Base-by-base conservation (phyloP, 1,140 invertebrate species). In the Potamilus streckersoni region DNA sequence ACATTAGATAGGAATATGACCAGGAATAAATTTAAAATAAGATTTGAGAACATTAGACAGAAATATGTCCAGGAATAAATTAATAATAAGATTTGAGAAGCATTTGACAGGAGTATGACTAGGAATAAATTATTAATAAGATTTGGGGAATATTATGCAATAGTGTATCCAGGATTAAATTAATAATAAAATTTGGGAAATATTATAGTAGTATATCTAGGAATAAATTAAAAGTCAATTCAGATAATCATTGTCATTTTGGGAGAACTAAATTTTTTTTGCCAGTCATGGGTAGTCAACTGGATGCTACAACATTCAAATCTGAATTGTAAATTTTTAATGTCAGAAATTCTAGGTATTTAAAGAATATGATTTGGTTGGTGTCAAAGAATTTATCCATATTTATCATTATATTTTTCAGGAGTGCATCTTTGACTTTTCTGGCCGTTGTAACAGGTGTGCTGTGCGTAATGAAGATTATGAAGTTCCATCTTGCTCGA, bases 361-460 rank as follows among this genome's bases (percentile, higher is more conserved):
- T 79, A 56, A 19, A 27, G 15, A 16, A 13, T 19, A n/a, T 56
- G 59, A 55, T 13, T 31, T 19, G 20, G 38, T 59, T 11, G 38
- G 6, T n/a, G 19, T 58, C 23, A 23, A 27, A 31, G 20, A 27
- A 16, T n/a, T 58, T n/a, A 49, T 49, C 15, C n/a, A 19, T 14
- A 73, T 23, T 68, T 57, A 27, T 59, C 79, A 73, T 65, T 63
- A 59, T 73, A 16, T 67, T 57, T 80, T 79, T 65, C 78, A 90
- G 92, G 77, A 91, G 90, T 70, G 89, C 89, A 65, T 61, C 92
- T n/a, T 80, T 92, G 62, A 86, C 91, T 57, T 78, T 89, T 19
- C 78, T 91, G 20, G 89, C 89, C 55, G 78, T 88, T 13, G 75
- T 91, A 17, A 92, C 91, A 17, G 88, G 90, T 49, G 68, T 91